Percentiles rank a stretch among this genome's conserved stretches.
phyloP scores from a whole-genome alignment of 2,888 invertebrate genomes.

The Ferdinandea cuprea region DNA sequence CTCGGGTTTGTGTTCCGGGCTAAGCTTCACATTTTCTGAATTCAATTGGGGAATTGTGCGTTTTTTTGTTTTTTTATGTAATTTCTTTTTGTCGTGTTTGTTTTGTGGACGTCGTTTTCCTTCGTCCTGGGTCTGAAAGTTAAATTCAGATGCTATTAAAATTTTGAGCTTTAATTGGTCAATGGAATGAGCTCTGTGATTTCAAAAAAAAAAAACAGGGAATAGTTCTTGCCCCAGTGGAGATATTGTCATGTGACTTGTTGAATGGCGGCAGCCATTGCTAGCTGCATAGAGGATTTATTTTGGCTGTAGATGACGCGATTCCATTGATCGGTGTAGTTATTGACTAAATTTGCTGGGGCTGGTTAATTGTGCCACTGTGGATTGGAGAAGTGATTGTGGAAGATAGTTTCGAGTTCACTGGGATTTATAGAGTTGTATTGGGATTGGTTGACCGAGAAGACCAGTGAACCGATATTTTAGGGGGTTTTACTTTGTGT shows the following conservation, averaged over 20 bases:
- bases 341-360: neutral
- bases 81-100: conserved; percentile 22
- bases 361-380: neutral
- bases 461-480: no score
- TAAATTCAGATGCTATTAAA: conserved; percentile 44
- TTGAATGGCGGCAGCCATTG: neutral
- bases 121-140: conserved; percentile 38
- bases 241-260: conserved; percentile 16
- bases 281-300: neutral
- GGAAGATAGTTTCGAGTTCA: no score
- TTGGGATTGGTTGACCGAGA: no score
- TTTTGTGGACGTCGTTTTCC: conserved; percentile 27
- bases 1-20: conserved; percentile 43
- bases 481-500: no score
- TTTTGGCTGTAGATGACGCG: neutral
- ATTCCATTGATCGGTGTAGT: neutral
- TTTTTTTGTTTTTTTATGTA: conserved; percentile 24
- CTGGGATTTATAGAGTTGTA: no score
- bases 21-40: conserved; percentile 51
- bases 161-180: conserved; percentile 60
- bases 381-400: neutral
- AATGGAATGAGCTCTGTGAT: neutral
- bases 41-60: conserved; percentile 70
- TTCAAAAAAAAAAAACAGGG: no score
- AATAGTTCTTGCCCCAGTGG: neutral